Evolutionary conservation across 2,888 invertebrate species (phyloP).

Genomic region (Archaeoteleia sp.): DNA sequence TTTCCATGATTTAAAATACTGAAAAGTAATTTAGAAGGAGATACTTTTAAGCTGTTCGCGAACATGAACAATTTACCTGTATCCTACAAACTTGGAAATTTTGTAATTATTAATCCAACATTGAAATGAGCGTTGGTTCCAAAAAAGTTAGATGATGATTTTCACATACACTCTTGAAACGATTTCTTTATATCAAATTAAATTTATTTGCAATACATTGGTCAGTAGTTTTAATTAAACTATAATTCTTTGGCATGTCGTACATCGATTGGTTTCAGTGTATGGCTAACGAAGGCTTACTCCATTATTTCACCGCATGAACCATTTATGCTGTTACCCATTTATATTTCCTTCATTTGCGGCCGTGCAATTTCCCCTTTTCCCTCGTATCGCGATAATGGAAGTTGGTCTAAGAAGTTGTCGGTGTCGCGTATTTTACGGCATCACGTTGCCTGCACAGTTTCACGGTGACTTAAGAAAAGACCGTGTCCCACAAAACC

Average conservation of each 20-base stretch:
- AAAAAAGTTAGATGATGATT: too few relatives aligned
- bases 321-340: constrained; percentile 59
- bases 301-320: constrained; percentile 62
- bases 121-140: too few relatives aligned
- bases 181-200: too few relatives aligned
- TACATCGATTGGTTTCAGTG: constrained; percentile 20
- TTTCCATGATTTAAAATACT: background rate
- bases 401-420: constrained; percentile 3
- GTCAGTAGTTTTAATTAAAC: constrained; percentile 1
- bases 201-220: too few relatives aligned
- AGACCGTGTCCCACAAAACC: background rate
- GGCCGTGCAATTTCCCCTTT: background rate
- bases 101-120: too few relatives aligned
- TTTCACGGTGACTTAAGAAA: constrained; percentile 56
- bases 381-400: constrained; percentile 6
- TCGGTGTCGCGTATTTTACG: constrained; percentile 37
- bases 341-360: constrained; percentile 36
- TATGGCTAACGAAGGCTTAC: constrained; percentile 59
- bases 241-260: constrained; percentile 16
- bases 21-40: background rate
- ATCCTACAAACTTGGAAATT: background rate
- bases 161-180: too few relatives aligned
- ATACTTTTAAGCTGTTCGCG: background rate
- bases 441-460: constrained; percentile 52
- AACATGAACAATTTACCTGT: too few relatives aligned